Evolutionary conservation across 92 coral and sea anemone species (phyloP).

Genomic region (Pocillopora grandis): DNA sequence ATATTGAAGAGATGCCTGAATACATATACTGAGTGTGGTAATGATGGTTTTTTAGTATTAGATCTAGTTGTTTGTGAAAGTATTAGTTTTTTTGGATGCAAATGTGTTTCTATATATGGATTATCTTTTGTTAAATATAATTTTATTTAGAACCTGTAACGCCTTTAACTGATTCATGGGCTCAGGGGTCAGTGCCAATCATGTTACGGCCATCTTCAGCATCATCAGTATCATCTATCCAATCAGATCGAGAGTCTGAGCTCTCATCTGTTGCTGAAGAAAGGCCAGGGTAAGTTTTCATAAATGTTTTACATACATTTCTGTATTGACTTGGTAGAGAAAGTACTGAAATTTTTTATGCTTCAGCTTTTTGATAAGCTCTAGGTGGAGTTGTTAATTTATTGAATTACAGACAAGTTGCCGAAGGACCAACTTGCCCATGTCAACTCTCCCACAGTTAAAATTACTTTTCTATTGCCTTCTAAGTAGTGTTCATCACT

Average conservation of each 20-base stretch:
- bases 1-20: too few species aligned
- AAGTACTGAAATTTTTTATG: too few species aligned
- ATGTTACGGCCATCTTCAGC: slow-evolving; percentile 61
- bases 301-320: background rate
- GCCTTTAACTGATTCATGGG: slow-evolving; percentile 95
- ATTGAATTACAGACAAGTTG: too few species aligned
- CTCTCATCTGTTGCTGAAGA: slow-evolving; percentile 59
- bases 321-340: too few species aligned
- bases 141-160: slow-evolving; percentile 78
- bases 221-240: slow-evolving; percentile 57
- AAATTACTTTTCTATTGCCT: too few species aligned
- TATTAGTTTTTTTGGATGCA: too few species aligned
- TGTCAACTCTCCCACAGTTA: too few species aligned
- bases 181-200: slow-evolving; percentile 97
- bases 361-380: too few species aligned
- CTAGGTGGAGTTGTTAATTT: too few species aligned
- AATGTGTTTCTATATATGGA: background rate
- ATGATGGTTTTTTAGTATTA: background rate
- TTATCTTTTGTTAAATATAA: background rate
- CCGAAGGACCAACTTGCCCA: too few species aligned
- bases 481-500: too few species aligned
- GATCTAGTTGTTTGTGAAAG: too few species aligned
- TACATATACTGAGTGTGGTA: background rate
- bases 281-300: slow-evolving; percentile 68
- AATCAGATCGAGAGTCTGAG: slow-evolving; percentile 64